phyloP scores from a whole-genome alignment of 2,888 invertebrate genomes.

The Augiades crinisus region DNA sequence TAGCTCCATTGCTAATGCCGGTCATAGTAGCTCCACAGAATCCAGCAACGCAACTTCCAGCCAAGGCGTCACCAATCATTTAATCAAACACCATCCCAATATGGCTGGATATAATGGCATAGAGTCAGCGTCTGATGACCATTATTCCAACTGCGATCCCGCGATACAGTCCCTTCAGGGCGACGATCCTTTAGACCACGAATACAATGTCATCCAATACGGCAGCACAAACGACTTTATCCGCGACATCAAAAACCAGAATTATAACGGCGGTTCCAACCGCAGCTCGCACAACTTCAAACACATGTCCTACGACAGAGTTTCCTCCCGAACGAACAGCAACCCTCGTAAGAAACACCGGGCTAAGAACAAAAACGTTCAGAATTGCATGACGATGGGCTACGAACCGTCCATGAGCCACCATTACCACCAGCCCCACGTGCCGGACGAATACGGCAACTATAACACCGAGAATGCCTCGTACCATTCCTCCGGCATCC shows the following conservation, averaged over 20 bases:
- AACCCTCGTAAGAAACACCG: slow-evolving; percentile 76
- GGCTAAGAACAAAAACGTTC: slow-evolving; percentile 75
- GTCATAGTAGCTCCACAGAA: slow-evolving; percentile 77
- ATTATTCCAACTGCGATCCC: slow-evolving; percentile 78
- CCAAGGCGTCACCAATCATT: slow-evolving; percentile 74
- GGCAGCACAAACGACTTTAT: slow-evolving; percentile 76
- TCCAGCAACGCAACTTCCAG: slow-evolving; percentile 77
- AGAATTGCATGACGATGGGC: slow-evolving; percentile 82
- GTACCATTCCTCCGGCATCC: slow-evolving; percentile 76
- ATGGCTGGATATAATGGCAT: slow-evolving; percentile 71
- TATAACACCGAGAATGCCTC: slow-evolving; percentile 75
- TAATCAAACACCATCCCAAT: slow-evolving; percentile 75
- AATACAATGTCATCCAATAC: slow-evolving; percentile 78
- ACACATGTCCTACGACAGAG: slow-evolving; percentile 76
- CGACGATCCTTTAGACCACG: slow-evolving; percentile 74
- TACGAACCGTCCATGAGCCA: slow-evolving; percentile 78
- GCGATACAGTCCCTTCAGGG: slow-evolving; percentile 74
- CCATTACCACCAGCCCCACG: slow-evolving; percentile 77
- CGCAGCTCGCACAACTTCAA: slow-evolving; percentile 78
- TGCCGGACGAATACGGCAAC: slow-evolving; percentile 73
- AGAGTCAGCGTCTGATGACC: slow-evolving; percentile 75
- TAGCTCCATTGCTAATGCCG: slow-evolving; percentile 79
- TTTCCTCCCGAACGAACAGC: slow-evolving; percentile 75
- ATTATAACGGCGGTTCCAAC: slow-evolving; percentile 76
- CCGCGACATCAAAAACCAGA: slow-evolving; percentile 77